A percentile compares a stretch with the other conserved stretches of the same genome.
Evolutionary conservation across 2,113 vertebrate species (phyloP).

Genomic region (Potamarius usumacintae): DNA sequence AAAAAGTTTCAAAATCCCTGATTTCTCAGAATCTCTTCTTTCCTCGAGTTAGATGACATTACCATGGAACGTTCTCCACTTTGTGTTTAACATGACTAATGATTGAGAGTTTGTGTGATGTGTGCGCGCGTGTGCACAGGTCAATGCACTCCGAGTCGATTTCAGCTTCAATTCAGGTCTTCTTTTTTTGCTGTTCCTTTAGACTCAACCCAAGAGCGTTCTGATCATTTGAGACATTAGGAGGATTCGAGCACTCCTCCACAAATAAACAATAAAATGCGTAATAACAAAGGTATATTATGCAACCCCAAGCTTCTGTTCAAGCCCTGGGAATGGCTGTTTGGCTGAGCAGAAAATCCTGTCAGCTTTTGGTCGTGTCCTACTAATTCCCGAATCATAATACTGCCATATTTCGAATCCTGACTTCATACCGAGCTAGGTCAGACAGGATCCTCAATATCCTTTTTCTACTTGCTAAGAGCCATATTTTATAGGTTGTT

Average conservation of each 20-base stretch:
- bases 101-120: background rate
- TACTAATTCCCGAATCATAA: conserved; percentile 59
- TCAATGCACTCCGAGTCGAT: conserved; percentile 1
- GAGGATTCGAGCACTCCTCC: background rate
- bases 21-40: conserved; percentile 40
- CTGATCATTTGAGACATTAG: conserved; percentile 11
- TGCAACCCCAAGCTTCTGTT: conserved; percentile 22
- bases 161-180: conserved; percentile 17
- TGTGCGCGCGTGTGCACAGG: background rate
- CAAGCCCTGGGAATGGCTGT: conserved; percentile 15
- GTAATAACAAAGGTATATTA: background rate
- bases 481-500: conserved; percentile 80
- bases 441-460: conserved; percentile 60
- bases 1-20: background rate
- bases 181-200: conserved; percentile 18
- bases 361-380: conserved; percentile 50
- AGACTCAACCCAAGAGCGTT: conserved; percentile 13
- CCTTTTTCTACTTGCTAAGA: conserved; percentile 77
- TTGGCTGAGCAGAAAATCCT: conserved; percentile 26
- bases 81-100: conserved; percentile 13
- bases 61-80: conserved; percentile 29
- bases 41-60: conserved; percentile 44
- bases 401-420: conserved; percentile 70
- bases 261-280: background rate
- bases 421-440: conserved; percentile 60